Base-by-base conservation (phyloP, 2,888 invertebrate species). In the Drosophila maculinotata region DNA sequence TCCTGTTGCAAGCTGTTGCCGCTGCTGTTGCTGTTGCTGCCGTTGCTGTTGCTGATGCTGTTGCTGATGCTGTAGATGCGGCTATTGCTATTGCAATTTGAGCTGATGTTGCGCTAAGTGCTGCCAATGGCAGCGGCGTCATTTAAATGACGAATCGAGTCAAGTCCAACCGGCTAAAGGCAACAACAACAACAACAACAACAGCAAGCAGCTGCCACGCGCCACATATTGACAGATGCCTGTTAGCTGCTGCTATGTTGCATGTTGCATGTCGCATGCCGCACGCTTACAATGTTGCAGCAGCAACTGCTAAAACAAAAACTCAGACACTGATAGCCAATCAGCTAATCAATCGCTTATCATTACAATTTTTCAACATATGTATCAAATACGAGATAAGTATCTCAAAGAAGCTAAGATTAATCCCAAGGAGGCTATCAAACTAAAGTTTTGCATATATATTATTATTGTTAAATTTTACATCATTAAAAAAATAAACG, bases 111-210 rank as follows among this genome's bases (percentile, higher is more conserved):
- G 86, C 83, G 80, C 81, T 81, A 81, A 81, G 86, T 81, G 81
- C 86, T 83, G 73, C 79, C 79, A 79, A 51, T 69, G 65, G 56
- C 60, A 33, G 62, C 53, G 47, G 52, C 69, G 73, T 77, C 84
- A 82, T 86, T 86, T 83, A 83, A 86, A 83, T 82, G 81, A 82
- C 81, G 86, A 77, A 86, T 83, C 68, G 81, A 80, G 80, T 72
- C 72, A 77, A 83, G 72, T 75, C 59, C 62, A 75, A 77, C 72
- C 83, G 69, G 79, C 67, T 57, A 45, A 26, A 28, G 17, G 28
- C 57, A 41, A 28, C 48, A 42, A 58, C 57, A 60, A 33, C 65
- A 54, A 44, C 54, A 54, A 26, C 54, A 39, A 28, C 31, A 71
- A 48, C 38, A 54, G 39, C 30, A 36, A 25, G 59, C 31, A 49